A percentile compares a stretch with the other conserved stretches of the same genome.
Conservation (phyloP, 2,797 vertebrate species). For the Momotus momota region DNA sequence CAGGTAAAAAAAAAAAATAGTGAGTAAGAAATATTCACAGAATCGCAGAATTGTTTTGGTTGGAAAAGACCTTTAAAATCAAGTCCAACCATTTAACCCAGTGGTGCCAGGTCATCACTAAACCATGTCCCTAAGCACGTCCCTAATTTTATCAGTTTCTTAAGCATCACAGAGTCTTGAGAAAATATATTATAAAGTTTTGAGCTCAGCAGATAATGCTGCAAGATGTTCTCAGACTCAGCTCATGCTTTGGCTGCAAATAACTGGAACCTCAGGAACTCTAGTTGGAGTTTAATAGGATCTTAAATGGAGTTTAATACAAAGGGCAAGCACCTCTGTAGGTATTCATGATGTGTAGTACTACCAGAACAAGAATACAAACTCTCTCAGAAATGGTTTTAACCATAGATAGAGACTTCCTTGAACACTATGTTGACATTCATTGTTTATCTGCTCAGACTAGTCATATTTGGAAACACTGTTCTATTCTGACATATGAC, state of each 20-base stretch:
- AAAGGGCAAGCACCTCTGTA: not conserved
- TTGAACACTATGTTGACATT: conserved; percentile 64
- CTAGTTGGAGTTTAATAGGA: not conserved
- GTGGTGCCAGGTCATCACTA: not conserved
- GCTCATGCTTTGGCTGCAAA: not conserved
- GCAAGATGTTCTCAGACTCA: not conserved
- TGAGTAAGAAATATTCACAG: not conserved
- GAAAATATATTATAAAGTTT: not conserved
- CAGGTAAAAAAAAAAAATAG: not conserved
- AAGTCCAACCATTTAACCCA: not conserved
- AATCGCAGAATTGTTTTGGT: not conserved
- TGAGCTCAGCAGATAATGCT: not conserved
- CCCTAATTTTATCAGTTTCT: not conserved
- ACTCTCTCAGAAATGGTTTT: not conserved
- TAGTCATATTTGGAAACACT: conserved; percentile 73
- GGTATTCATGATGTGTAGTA: not conserved
- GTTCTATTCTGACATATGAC: conserved; percentile 70
- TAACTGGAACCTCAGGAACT: not conserved
- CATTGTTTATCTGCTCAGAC: conserved; percentile 69
- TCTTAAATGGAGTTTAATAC: not conserved
- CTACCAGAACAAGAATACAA: not conserved
- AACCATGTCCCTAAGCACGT: not conserved
- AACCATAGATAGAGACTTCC: conserved; percentile 25
- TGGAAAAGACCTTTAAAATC: not conserved
- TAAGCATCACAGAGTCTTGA: accelerated